Percentiles rank a stretch among this genome's conserved stretches.
Evolutionary conservation across 2,888 invertebrate genomes (phyloP).

Genomic region (Cheilosia variabilis): DNA sequence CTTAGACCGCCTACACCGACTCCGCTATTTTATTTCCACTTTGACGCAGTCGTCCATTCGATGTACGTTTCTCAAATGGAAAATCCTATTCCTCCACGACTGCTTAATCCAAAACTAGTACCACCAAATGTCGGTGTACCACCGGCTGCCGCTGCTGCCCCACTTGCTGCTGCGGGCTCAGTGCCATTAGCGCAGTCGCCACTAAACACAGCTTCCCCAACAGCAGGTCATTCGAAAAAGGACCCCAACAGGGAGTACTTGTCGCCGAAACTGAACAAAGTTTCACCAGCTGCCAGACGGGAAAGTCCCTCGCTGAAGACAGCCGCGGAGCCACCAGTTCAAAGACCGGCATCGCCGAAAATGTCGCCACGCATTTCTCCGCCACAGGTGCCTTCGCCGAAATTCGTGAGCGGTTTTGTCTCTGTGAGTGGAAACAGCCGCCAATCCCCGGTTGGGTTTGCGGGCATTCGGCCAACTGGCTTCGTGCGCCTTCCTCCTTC

Average conservation of each 20-base stretch:
- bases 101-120: slow-evolving; percentile 80
- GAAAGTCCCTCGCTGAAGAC: slow-evolving; percentile 68
- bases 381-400: slow-evolving; percentile 63
- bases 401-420: slow-evolving; percentile 63
- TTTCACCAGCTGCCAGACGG: slow-evolving; percentile 39
- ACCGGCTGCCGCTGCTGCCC: neutral
- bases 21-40: slow-evolving; percentile 81
- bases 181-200: slow-evolving; percentile 77
- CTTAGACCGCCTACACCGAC: slow-evolving; percentile 79
- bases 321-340: slow-evolving; percentile 62
- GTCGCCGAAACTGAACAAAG: slow-evolving; percentile 75
- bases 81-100: slow-evolving; percentile 78
- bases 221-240: slow-evolving; percentile 70
- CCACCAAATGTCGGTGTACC: slow-evolving; percentile 76
- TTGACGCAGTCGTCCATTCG: slow-evolving; percentile 79
- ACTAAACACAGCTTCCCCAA: slow-evolving; percentile 75
- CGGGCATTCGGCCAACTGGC: slow-evolving; percentile 77
- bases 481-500: slow-evolving; percentile 79
- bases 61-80: slow-evolving; percentile 80
- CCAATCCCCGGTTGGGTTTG: slow-evolving; percentile 76
- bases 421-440: slow-evolving; percentile 30
- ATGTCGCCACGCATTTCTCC: slow-evolving; percentile 72
- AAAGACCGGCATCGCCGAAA: slow-evolving; percentile 71
- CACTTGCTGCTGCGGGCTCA: neutral
- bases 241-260: slow-evolving; percentile 75